phyloP scores from a whole-genome alignment of 2,113 vertebrate species.

The Andinoacara biseriatus region DNA sequence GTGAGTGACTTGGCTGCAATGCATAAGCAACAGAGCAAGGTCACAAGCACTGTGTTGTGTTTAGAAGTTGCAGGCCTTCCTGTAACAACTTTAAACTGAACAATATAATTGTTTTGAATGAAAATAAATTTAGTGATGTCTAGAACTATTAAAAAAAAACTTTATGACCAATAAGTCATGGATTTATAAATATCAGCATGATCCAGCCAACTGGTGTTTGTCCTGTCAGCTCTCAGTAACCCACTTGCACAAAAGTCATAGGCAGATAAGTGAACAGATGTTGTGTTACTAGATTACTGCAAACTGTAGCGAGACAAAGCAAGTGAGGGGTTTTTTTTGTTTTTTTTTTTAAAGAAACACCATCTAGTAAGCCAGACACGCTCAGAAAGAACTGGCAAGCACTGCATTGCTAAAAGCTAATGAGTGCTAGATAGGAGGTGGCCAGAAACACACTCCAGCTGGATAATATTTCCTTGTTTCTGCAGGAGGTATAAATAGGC shows the following conservation, averaged over 20 bases:
- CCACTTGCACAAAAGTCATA: not conserved
- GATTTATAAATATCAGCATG: not conserved
- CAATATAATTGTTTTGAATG: not conserved
- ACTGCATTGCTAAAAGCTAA: not conserved
- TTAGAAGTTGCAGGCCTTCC: not conserved
- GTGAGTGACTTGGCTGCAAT: too few relatives aligned
- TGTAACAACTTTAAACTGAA: not conserved
- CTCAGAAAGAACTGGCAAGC: not conserved
- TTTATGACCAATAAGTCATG: not conserved
- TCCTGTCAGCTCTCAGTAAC: not conserved
- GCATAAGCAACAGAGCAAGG: not conserved
- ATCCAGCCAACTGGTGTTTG: not conserved
- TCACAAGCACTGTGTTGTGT: not conserved
- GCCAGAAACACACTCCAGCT: not conserved
- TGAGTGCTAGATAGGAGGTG: not conserved
- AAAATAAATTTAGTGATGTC: not conserved
- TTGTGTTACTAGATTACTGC: too few relatives aligned
- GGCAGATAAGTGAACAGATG: not conserved
- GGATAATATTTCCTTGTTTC: not conserved
- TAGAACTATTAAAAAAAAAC: not conserved
- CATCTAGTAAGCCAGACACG: not conserved
- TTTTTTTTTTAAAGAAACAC: not conserved
- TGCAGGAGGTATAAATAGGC: not conserved
- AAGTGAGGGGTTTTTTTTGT: too few relatives aligned
- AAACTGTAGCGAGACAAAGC: not conserved